These are phyloP conservation scores for Panorpa germanica DNA, from an alignment of 2,888 invertebrate species.

Conservation along the genomic window DNA sequence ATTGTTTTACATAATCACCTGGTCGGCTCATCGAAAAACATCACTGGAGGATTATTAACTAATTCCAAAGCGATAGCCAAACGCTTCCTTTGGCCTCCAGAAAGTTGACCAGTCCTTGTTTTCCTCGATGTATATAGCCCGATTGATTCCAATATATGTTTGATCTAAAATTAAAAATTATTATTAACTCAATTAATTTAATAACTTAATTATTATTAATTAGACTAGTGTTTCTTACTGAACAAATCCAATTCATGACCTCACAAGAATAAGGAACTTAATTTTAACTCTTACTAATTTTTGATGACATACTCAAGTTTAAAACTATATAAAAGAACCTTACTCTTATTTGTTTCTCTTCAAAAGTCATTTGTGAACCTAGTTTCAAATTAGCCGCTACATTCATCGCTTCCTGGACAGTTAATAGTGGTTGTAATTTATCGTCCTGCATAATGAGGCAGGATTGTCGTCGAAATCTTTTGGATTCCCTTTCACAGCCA, in stretches of 20 bases:
- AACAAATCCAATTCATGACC: neutral
- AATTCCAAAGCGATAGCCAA: constrained; percentile 80
- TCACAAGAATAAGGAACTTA: constrained; percentile 1
- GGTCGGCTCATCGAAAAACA: constrained; percentile 90
- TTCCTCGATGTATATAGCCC: constrained; percentile 44
- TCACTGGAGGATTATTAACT: constrained; percentile 77
- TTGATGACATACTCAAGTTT: neutral
- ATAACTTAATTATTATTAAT: neutral
- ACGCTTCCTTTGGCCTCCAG: constrained; percentile 81
- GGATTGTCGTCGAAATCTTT: constrained; percentile 49
- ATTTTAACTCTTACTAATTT: neutral
- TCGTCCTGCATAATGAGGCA: constrained; percentile 88
- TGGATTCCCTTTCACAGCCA: constrained; percentile 41
- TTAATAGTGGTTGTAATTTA: constrained; percentile 60
- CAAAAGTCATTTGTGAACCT: constrained; percentile 35
- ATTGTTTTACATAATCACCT: constrained; percentile 47
- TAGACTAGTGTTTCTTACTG: neutral
- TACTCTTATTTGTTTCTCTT: constrained; percentile 49
- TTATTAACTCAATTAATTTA: neutral
- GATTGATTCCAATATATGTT: constrained; percentile 59
- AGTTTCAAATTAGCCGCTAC: constrained; percentile 79
- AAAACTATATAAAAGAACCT: constrained; percentile 14
- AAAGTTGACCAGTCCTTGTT: constrained; percentile 51
- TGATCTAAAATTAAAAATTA: constrained; percentile 35
- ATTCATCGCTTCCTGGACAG: constrained; percentile 68